Evolutionary conservation across 2,113 vertebrate genomes (phyloP).

Genomic region (Gymnogyps californianus): DNA sequence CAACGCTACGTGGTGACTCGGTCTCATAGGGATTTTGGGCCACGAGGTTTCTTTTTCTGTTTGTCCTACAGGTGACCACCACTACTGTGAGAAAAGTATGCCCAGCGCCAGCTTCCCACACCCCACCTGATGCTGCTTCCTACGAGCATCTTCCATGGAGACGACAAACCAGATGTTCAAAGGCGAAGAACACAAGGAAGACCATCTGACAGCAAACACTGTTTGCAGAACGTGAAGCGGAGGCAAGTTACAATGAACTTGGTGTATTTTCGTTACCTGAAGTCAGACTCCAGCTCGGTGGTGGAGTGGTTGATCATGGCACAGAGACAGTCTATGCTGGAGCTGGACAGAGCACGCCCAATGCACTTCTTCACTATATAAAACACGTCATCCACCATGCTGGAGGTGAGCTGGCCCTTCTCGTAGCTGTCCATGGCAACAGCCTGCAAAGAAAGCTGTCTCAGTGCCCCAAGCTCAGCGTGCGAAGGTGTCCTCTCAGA

Average conservation of each 20-base stretch:
- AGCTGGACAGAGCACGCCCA: constrained; percentile 92
- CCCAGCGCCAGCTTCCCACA: neutral
- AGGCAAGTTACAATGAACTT: neutral
- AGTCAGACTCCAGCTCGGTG: constrained; percentile 91
- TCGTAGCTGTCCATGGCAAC: constrained; percentile 93
- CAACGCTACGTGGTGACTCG: neutral
- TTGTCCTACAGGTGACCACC: neutral
- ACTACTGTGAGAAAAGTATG: neutral
- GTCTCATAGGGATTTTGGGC: neutral
- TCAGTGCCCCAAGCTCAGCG: neutral
- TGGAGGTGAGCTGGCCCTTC: constrained; percentile 94
- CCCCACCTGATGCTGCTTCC: neutral
- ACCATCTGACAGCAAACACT: neutral
- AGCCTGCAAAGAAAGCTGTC: constrained; percentile 75
- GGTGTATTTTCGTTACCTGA: constrained; percentile 78
- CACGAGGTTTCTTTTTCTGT: neutral
- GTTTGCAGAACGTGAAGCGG: neutral
- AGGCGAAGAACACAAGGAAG: neutral
- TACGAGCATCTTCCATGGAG: rapidly evolving
- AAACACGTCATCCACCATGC: constrained; percentile 98
- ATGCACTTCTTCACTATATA: constrained; percentile 99
- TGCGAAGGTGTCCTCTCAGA: neutral
- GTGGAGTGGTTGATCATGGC: constrained; percentile 99
- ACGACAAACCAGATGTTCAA: neutral
- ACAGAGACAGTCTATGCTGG: constrained; percentile 95